These are phyloP conservation scores for Zingel zingel DNA, from an alignment of 2,113 vertebrate species.

Conservation along the genomic window DNA sequence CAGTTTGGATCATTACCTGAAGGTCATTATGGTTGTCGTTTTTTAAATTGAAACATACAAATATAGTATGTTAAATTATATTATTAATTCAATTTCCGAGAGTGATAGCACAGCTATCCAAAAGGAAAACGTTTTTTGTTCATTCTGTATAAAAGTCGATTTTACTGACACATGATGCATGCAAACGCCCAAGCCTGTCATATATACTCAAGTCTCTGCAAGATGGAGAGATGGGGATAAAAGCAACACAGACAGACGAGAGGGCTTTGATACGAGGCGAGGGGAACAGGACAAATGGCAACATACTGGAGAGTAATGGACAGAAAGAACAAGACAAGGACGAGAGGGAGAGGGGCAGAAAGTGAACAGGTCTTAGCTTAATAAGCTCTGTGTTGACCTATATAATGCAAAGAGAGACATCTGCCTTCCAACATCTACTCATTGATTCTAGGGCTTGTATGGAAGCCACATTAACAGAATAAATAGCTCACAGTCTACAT, in stretches of 20 bases:
- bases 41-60: background rate
- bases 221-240: slow-evolving; percentile 31
- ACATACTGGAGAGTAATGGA: slow-evolving; percentile 17
- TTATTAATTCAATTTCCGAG: background rate
- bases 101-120: background rate
- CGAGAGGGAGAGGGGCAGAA: slow-evolving; percentile 28
- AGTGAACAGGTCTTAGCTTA: slow-evolving; percentile 48
- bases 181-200: background rate
- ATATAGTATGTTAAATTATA: background rate
- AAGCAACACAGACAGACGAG: slow-evolving; percentile 3
- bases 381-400: slow-evolving; percentile 67
- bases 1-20: background rate
- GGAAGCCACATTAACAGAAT: slow-evolving; percentile 3
- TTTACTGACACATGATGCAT: slow-evolving; percentile 29
- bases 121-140: background rate
- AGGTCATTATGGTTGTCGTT: background rate
- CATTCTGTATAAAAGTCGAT: slow-evolving; percentile 11
- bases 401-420: slow-evolving; percentile 51
- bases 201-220: slow-evolving; percentile 24
- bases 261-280: slow-evolving; percentile 4
- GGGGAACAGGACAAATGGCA: slow-evolving; percentile 25
- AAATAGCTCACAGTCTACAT: background rate
- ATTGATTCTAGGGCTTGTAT: slow-evolving; percentile 23
- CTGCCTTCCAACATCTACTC: slow-evolving; percentile 25
- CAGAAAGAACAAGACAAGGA: slow-evolving; percentile 16